Conservation (phyloP, 2,888 invertebrate species). For the Cryptus viduatorius region DNA sequence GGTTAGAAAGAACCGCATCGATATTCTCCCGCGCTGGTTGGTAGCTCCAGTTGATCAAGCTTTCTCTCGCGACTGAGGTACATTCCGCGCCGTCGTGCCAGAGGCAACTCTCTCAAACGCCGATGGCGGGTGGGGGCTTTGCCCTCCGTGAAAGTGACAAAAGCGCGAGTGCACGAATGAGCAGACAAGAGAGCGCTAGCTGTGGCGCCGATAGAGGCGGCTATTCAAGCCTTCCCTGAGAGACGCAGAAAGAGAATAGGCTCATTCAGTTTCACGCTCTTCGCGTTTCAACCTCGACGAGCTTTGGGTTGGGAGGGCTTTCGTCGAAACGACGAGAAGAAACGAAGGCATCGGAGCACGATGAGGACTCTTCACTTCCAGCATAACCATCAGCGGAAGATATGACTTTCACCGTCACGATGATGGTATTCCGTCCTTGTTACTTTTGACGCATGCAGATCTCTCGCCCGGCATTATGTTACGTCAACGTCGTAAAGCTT, state of each 20-base stretch:
- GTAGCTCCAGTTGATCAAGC: conserved; percentile 45
- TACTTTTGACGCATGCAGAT: conserved; percentile 16
- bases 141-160: conserved; percentile 48
- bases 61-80: conserved; percentile 40
- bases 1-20: conserved; percentile 57
- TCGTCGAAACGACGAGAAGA: conserved; percentile 52
- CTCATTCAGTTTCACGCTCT: conserved; percentile 55
- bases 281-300: conserved; percentile 19
- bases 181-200: conserved; percentile 42
- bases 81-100: conserved; percentile 5
- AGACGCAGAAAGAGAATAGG: conserved; percentile 37
- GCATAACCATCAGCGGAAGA: conserved; percentile 40
- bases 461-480: background rate
- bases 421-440: conserved; percentile 19
- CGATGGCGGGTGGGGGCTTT: conserved; percentile 32
- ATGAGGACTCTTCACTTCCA: conserved; percentile 33
- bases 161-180: conserved; percentile 43
- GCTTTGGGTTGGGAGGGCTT: background rate
- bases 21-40: conserved; percentile 42
- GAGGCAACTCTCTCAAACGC: conserved; percentile 30
- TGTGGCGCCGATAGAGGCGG: conserved; percentile 40
- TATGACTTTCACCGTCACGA: conserved; percentile 20
- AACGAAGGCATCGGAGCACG: conserved; percentile 57
- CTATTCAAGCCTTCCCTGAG: conserved; percentile 49
- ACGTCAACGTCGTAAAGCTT: conserved; percentile 6